These are phyloP conservation scores for Bufo bufo DNA, from an alignment of 2,113 vertebrate genomes.

Conservation along the genomic window DNA sequence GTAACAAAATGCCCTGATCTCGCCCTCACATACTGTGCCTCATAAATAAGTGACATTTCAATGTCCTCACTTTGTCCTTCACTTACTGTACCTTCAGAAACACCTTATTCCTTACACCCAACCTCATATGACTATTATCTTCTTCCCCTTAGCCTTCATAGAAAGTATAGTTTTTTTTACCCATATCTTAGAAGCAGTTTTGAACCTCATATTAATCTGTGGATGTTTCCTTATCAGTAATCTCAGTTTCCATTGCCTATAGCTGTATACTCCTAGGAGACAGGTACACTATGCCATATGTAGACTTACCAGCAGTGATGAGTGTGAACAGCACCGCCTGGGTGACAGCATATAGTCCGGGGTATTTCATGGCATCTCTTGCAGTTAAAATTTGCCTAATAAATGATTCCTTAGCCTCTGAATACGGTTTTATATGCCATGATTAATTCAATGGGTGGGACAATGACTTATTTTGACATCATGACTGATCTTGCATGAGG, in stretches of 20 bases:
- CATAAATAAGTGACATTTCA: too few species aligned
- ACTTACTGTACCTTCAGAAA: neutral
- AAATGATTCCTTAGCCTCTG: neutral
- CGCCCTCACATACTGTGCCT: too few species aligned
- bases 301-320: neutral
- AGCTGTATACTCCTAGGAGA: neutral
- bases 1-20: too few species aligned
- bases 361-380: neutral
- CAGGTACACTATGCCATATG: neutral
- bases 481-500: neutral
- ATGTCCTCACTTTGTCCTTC: too few species aligned
- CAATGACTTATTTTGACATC: constrained; percentile 15
- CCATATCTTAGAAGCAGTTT: neutral
- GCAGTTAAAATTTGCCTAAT: neutral
- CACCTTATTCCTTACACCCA: neutral
- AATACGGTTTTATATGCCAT: constrained; percentile 1
- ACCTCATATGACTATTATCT: neutral
- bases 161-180: neutral
- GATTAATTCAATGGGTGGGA: neutral
- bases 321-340: neutral
- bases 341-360: neutral
- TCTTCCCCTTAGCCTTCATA: neutral
- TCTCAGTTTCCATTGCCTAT: neutral
- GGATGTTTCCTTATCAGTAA: neutral
- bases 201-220: neutral